A percentile compares a stretch with the other conserved stretches of the same genome.
Conservation (phyloP, 2,113 vertebrate species). For the Aspidoscelis tigris region DNA sequence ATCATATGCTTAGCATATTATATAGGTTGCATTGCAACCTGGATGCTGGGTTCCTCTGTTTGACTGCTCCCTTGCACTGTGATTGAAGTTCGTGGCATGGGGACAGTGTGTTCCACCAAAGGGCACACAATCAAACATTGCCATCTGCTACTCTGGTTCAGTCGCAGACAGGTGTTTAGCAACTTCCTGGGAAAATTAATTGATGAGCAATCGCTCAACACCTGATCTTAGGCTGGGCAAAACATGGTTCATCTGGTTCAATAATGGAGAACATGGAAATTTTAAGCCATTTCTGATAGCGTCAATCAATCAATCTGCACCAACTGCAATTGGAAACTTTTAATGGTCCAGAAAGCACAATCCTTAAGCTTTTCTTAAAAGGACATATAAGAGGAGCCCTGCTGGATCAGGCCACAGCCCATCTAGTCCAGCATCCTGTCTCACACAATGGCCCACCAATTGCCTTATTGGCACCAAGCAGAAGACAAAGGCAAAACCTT, state of each 20-base stretch:
- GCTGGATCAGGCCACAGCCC: too few relatives aligned
- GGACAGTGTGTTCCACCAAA: not conserved
- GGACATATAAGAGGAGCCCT: too few relatives aligned
- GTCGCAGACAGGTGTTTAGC: not conserved
- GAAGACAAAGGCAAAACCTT: too few relatives aligned
- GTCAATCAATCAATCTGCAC: not conserved
- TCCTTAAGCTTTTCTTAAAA: not conserved
- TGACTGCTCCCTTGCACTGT: not conserved
- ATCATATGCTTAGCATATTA: slow-evolving; percentile 31
- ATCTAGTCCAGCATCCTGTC: too few relatives aligned
- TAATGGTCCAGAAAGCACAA: not conserved
- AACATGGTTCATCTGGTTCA: not conserved
- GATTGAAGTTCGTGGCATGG: not conserved
- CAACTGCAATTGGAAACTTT: not conserved
- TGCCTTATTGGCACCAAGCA: too few relatives aligned
- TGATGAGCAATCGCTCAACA: not conserved
- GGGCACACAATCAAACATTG: too few relatives aligned
- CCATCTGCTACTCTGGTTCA: not conserved
- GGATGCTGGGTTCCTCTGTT: not conserved
- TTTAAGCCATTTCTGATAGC: not conserved
- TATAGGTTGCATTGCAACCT: slow-evolving; percentile 1
- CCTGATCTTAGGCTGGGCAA: not conserved
- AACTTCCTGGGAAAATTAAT: not conserved
- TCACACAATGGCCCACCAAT: too few relatives aligned
- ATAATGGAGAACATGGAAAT: not conserved